Percentiles rank a stretch among this genome's conserved stretches.
phyloP scores from a whole-genome alignment of 2,797 vertebrate species.

The Scolopax rusticola region DNA sequence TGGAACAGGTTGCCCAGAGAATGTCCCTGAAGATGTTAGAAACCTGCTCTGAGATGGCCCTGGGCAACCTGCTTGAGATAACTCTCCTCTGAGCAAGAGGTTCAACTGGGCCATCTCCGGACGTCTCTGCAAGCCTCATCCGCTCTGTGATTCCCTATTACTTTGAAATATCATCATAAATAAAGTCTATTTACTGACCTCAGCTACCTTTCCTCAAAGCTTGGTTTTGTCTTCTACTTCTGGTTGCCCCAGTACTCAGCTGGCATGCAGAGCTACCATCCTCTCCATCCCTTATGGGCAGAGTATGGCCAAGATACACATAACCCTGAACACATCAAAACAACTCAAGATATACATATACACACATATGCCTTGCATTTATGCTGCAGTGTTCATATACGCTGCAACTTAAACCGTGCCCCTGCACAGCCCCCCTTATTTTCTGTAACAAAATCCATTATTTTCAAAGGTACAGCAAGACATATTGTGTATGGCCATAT shows the following conservation, averaged over 20 bases:
- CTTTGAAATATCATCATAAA: neutral
- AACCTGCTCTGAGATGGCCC: neutral
- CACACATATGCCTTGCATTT: neutral
- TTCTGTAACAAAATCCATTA: neutral
- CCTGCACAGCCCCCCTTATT: neutral
- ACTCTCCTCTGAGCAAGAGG: neutral
- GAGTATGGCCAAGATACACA: neutral
- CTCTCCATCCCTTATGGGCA: neutral
- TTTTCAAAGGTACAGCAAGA: neutral
- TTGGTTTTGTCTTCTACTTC: neutral
- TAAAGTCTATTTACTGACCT: neutral
- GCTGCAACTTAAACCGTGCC: neutral
- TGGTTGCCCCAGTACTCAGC: rapidly evolving
- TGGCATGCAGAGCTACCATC: neutral
- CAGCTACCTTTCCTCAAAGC: neutral
- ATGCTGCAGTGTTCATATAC: neutral
- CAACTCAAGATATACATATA: neutral
- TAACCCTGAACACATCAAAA: neutral
- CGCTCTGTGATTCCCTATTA: neutral
- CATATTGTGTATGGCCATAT: neutral
- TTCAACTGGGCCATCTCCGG: neutral
- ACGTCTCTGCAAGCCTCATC: neutral
- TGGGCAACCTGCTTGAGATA: neutral
- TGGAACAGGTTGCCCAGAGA: neutral
- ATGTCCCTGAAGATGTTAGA: neutral